Conservation (phyloP, 2,113 vertebrate species). For the Chloropsis hardwickii region DNA sequence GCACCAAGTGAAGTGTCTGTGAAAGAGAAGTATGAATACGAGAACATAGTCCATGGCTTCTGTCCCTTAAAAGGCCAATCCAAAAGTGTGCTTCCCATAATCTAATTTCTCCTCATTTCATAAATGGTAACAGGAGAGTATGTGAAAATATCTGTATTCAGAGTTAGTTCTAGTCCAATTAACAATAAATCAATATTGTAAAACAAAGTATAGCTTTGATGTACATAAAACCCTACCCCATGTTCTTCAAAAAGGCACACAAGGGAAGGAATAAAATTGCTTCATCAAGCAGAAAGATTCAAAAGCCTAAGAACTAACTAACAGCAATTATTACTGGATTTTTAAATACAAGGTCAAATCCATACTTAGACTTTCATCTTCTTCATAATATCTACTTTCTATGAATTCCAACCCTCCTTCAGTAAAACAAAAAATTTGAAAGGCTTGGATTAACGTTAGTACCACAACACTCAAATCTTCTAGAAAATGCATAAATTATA, state of each 20-base stretch:
- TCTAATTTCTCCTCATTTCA: not conserved
- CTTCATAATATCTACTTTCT: not conserved
- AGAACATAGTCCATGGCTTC: not conserved
- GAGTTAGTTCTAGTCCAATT: not conserved
- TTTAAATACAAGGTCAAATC: not conserved
- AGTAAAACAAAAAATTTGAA: not conserved
- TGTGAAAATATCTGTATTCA: not conserved
- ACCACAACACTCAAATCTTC: not conserved
- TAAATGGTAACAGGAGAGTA: not conserved
- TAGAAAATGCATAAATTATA: not conserved
- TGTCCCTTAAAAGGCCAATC: not conserved
- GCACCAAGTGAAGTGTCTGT: not conserved
- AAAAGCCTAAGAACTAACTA: not conserved
- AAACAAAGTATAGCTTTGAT: not conserved
- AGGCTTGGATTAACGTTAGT: not conserved
- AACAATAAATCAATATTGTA: not conserved
- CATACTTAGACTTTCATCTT: not conserved
- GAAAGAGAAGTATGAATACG: not conserved
- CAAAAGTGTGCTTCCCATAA: not conserved
- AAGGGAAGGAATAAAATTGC: not conserved
- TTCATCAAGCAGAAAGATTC: not conserved
- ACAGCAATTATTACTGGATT: not conserved
- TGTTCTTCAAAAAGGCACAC: not conserved
- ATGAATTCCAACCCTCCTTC: not conserved
- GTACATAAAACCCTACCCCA: not conserved